phyloP scores from a whole-genome alignment of 2,113 vertebrate genomes.

The Serilophus lunatus region DNA sequence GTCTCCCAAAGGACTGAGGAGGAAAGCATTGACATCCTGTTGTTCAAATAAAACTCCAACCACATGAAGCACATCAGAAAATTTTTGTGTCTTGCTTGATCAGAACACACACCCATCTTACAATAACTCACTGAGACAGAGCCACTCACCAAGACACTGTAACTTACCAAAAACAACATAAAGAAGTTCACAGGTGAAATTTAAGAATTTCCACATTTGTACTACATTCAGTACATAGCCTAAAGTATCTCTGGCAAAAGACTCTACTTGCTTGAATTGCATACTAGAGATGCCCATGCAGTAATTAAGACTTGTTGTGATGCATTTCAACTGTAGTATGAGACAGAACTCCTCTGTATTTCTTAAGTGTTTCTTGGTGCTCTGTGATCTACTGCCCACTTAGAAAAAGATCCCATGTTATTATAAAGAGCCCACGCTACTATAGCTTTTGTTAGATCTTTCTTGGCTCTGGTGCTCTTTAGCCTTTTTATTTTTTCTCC shows the following conservation, averaged over 20 bases:
- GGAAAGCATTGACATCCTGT: neutral
- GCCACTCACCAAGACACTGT: neutral
- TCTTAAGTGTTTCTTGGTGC: neutral
- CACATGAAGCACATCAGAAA: neutral
- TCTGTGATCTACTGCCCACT: conserved; percentile 44
- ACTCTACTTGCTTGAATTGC: neutral
- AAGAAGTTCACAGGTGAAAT: neutral
- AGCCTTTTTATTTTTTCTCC: neutral
- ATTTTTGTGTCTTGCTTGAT: neutral
- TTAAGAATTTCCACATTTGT: neutral
- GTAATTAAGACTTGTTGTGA: neutral
- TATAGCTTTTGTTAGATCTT: conserved; percentile 34
- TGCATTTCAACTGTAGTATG: neutral
- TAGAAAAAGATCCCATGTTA: neutral
- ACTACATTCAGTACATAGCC: neutral
- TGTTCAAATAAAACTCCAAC: neutral
- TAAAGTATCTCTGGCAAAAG: neutral
- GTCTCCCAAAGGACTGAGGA: neutral
- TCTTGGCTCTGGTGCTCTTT: conserved; percentile 7
- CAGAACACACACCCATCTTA: neutral
- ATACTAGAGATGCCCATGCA: neutral
- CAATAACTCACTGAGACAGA: neutral
- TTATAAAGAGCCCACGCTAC: conserved; percentile 19
- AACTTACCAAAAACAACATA: neutral
- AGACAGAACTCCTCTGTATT: conserved; percentile 24